phyloP scores from a whole-genome alignment of 2,888 invertebrate species.

The Arctia plantaginis region DNA sequence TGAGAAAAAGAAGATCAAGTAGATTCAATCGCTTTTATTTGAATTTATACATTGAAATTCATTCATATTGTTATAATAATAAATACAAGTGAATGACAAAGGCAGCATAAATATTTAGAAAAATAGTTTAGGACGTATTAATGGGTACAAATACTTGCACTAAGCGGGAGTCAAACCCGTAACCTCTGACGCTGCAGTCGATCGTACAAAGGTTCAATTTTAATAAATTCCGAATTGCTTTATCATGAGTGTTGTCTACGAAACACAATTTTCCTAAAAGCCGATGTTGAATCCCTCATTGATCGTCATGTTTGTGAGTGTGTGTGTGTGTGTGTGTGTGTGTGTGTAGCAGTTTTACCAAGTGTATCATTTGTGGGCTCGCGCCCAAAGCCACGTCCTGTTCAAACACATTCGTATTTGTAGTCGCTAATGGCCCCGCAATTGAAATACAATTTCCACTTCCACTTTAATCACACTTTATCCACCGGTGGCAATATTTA shows the following conservation, averaged over 20 bases:
- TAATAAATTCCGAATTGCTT: background rate
- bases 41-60: background rate
- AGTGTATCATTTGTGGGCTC: constrained; percentile 7
- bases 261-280: background rate
- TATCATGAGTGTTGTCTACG: background rate
- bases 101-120: background rate
- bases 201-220: background rate
- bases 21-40: background rate
- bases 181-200: background rate
- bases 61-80: background rate
- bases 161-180: background rate
- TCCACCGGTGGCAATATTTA: constrained; percentile 14
- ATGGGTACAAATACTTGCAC: background rate
- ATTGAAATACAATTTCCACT: constrained; percentile 53
- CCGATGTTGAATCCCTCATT: background rate
- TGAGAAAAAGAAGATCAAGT: too few species aligned
- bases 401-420: constrained; percentile 46
- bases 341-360: constrained; percentile 11
- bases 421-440: constrained; percentile 47
- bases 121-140: background rate
- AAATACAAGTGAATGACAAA: too few species aligned
- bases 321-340: background rate
- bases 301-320: constrained; percentile 7
- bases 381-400: constrained; percentile 39
- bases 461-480: constrained; percentile 37